A percentile compares a stretch with the other conserved stretches of the same genome.
These are phyloP conservation scores for Perodicticus potto DNA, from an alignment of 2,797 vertebrate genomes.

Conservation along the genomic window DNA sequence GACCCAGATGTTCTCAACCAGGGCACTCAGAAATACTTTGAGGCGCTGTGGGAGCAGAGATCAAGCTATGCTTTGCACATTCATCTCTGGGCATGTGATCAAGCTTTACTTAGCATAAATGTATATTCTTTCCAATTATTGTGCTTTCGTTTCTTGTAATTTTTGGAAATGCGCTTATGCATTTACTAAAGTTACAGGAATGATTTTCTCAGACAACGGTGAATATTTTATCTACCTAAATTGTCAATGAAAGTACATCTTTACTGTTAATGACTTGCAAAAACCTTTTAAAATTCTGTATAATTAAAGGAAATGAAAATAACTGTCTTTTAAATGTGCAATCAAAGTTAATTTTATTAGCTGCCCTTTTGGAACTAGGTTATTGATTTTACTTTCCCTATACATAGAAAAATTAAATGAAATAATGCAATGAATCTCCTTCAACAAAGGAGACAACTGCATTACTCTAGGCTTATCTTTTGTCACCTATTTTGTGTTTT, in stretches of 20 bases:
- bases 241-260: constrained; percentile 59
- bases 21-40: not conserved
- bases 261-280: constrained; percentile 60
- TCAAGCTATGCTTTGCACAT: not conserved
- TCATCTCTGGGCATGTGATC: not conserved
- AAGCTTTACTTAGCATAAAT: constrained; percentile 37
- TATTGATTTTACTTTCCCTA: constrained; percentile 63
- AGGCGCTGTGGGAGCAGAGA: not conserved
- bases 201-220: constrained; percentile 34
- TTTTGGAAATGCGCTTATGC: constrained; percentile 58
- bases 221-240: constrained; percentile 69
- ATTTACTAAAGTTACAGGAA: constrained; percentile 43
- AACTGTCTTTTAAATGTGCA: constrained; percentile 50
- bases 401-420: constrained; percentile 57
- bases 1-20: constrained; percentile 68
- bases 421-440: constrained; percentile 12
- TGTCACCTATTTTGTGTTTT: constrained; percentile 43
- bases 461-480: constrained; percentile 29
- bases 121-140: constrained; percentile 22
- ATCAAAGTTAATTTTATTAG: constrained; percentile 70
- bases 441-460: not conserved
- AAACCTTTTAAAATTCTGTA: constrained; percentile 46
- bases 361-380: constrained; percentile 49
- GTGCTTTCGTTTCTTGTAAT: constrained; percentile 57
- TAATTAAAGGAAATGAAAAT: constrained; percentile 73